These are phyloP conservation scores for Pycnonotus jocosus DNA, from an alignment of 2,113 vertebrate species.

Conservation along the genomic window DNA sequence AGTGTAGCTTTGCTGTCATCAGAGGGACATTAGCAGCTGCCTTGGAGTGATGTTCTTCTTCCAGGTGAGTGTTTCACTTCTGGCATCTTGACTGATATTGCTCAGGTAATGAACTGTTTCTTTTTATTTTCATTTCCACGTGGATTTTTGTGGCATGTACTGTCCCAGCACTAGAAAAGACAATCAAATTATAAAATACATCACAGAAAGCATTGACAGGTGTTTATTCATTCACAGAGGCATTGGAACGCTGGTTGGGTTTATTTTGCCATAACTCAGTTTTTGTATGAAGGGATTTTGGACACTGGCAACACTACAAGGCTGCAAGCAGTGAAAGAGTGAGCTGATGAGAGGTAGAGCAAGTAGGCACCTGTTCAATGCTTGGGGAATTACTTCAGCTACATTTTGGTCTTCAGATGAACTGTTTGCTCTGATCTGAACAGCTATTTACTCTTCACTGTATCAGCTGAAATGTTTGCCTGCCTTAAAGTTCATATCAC, in stretches of 20 bases:
- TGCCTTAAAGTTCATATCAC: not conserved
- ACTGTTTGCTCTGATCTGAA: not conserved
- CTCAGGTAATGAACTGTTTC: not conserved
- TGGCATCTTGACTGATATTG: not conserved
- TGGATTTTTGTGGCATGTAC: not conserved
- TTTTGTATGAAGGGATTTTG: not conserved
- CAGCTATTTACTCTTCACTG: not conserved
- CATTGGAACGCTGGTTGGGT: not conserved
- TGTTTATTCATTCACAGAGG: not conserved
- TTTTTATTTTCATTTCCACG: not conserved
- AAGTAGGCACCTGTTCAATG: not conserved
- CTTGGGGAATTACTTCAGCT: not conserved
- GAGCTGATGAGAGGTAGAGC: not conserved
- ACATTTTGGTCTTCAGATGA: not conserved
- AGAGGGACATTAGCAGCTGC: not conserved
- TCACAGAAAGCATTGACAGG: not conserved
- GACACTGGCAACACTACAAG: not conserved
- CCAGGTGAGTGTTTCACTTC: not conserved
- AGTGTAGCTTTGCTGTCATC: not conserved
- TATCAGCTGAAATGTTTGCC: not conserved
- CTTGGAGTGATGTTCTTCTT: not conserved
- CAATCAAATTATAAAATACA: not conserved
- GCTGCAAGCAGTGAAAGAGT: not conserved
- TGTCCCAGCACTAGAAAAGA: not conserved
- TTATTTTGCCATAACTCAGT: not conserved